These are phyloP conservation scores for Nephrotoma flavescens DNA, from an alignment of 2,888 invertebrate genomes.

Conservation along the genomic window DNA sequence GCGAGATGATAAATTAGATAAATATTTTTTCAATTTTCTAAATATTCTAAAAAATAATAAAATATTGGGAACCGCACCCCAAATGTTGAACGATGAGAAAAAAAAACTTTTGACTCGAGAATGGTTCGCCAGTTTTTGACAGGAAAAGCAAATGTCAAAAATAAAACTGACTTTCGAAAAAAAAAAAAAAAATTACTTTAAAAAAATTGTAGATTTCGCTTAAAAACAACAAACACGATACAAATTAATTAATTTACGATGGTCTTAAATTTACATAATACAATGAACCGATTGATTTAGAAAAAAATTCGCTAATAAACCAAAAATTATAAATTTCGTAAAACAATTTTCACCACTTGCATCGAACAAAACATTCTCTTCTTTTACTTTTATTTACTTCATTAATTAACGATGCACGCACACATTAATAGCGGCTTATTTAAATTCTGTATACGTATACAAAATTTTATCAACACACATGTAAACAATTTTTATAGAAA, in stretches of 20 bases:
- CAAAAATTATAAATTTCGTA: not conserved
- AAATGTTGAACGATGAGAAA: not conserved
- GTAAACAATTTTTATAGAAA: not conserved
- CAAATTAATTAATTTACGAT: not conserved
- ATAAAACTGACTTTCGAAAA: not conserved
- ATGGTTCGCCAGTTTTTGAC: not conserved
- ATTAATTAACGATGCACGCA: not conserved
- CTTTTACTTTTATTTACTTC: not conserved
- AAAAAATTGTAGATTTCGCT: not conserved
- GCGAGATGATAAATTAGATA: not conserved
- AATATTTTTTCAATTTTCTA: not conserved
- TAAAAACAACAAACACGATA: not conserved
- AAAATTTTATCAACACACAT: not conserved
- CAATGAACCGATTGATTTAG: not conserved
- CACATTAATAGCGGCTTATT: conserved; percentile 1
- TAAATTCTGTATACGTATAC: not conserved
- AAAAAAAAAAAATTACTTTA: not conserved
- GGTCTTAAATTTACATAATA: not conserved
- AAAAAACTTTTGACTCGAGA: not conserved
- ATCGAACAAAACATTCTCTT: conserved; percentile 1
- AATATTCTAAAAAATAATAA: not conserved
- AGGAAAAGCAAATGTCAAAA: conserved; percentile 3
- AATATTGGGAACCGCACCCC: conserved; percentile 3
- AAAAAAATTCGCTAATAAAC: not conserved
- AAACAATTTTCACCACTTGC: not conserved